Percentiles rank a stretch among this genome's conserved stretches.
Conservation (phyloP, 1,140 invertebrate species). For the Metopolophium dirhodum region DNA sequence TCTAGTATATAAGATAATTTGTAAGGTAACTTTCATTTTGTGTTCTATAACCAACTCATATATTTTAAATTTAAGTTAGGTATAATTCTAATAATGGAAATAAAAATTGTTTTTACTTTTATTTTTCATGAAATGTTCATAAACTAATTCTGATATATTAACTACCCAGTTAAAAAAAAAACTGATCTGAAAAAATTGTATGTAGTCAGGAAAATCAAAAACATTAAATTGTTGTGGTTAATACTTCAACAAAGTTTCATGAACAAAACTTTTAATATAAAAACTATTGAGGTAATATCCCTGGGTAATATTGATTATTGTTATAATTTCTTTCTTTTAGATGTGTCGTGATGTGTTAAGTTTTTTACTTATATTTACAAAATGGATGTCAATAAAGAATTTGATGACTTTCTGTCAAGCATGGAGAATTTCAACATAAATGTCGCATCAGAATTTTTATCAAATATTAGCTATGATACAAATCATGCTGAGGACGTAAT, state of each 20-base stretch:
- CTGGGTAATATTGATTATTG: conserved; percentile 31
- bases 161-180: neutral
- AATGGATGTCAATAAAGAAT: conserved; percentile 23
- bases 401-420: conserved; percentile 23
- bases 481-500: neutral
- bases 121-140: neutral
- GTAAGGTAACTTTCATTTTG: neutral
- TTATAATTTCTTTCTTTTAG: conserved; percentile 51
- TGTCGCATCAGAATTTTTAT: neutral
- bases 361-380: conserved; percentile 36
- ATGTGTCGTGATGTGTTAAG: conserved; percentile 21
- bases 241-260: neutral
- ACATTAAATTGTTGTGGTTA: neutral
- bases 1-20: neutral
- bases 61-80: neutral
- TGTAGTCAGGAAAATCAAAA: neutral
- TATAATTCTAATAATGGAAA: no score
- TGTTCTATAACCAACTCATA: neutral
- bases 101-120: neutral
- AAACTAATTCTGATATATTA: neutral
- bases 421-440: conserved; percentile 22
- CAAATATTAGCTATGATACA: neutral
- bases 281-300: neutral
- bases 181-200: neutral
- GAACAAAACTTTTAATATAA: neutral